Evolutionary conservation across 2,113 vertebrate species (phyloP).

Genomic region (Atlantisia rogersi): DNA sequence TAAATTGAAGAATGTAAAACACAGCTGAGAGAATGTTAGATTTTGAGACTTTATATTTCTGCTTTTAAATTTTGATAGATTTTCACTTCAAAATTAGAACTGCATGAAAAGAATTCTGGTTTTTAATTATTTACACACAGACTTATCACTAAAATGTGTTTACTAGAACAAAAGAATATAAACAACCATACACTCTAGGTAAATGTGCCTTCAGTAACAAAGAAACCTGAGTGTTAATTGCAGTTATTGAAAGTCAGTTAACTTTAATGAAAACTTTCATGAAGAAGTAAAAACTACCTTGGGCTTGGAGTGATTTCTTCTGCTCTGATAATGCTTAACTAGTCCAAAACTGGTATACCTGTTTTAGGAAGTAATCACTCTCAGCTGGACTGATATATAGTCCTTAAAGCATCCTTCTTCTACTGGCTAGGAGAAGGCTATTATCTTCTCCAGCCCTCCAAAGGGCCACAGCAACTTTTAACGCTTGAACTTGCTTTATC

Average conservation of each 20-base stretch:
- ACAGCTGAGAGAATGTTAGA: not conserved
- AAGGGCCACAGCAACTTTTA: not conserved
- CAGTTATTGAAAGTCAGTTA: not conserved
- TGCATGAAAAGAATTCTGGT: not conserved
- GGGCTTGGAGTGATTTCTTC: not conserved
- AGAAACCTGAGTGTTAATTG: not conserved
- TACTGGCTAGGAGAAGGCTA: not conserved
- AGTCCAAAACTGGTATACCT: not conserved
- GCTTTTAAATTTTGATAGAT: not conserved
- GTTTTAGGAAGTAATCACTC: not conserved
- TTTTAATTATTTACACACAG: not conserved
- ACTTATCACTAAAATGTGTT: not conserved
- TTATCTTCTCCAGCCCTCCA: not conserved
- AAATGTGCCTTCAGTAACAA: not conserved
- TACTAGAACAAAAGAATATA: not conserved
- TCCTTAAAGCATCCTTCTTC: not conserved
- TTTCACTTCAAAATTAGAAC: not conserved
- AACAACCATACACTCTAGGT: not conserved
- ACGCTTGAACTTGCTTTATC: not conserved
- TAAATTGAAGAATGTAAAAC: not conserved
- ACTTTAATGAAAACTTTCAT: not conserved
- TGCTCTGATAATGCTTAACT: not conserved
- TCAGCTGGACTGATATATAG: not conserved
- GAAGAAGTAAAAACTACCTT: not conserved
- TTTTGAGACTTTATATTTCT: not conserved